Evolutionary conservation across 2,888 invertebrate species (phyloP).

Genomic region (Polietes domitor): DNA sequence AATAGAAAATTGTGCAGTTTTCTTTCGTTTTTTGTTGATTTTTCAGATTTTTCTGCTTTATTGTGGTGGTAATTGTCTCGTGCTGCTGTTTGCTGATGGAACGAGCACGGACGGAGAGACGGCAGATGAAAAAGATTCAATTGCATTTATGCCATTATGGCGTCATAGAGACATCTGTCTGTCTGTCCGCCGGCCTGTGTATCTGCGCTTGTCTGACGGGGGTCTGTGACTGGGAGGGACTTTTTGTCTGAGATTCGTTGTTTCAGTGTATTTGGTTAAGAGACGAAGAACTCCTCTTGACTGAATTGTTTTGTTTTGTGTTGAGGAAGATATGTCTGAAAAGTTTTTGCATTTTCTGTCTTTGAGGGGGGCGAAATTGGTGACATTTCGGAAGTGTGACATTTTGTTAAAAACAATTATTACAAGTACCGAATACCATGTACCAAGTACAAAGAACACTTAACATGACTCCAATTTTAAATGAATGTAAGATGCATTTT

Average conservation of each 20-base stretch:
- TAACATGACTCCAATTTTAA: too few relatives aligned
- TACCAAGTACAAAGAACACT: too few relatives aligned
- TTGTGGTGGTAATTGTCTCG: slow-evolving; percentile 59
- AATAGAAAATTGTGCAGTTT: slow-evolving; percentile 36
- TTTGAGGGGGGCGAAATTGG: neutral
- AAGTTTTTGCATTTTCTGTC: slow-evolving; percentile 6
- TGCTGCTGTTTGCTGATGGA: slow-evolving; percentile 38
- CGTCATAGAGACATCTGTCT: slow-evolving; percentile 53
- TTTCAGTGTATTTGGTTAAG: slow-evolving; percentile 14
- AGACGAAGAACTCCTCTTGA: neutral
- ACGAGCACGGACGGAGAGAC: neutral
- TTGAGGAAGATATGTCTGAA: slow-evolving; percentile 27
- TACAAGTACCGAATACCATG: neutral
- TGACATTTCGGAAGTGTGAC: slow-evolving; percentile 8
- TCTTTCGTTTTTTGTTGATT: slow-evolving; percentile 23
- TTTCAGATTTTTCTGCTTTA: slow-evolving; percentile 34
- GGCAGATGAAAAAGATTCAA: slow-evolving; percentile 32
- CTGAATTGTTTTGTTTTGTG: slow-evolving; percentile 19
- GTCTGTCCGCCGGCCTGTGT: slow-evolving; percentile 17
- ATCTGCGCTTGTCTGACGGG: slow-evolving; percentile 15
- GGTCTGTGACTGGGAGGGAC: slow-evolving; percentile 11
- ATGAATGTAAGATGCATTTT: too few relatives aligned
- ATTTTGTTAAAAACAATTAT: neutral
- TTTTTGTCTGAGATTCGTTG: slow-evolving; percentile 1
- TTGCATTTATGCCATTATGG: slow-evolving; percentile 62